A percentile compares a stretch with the other conserved stretches of the same genome.
phyloP scores from a whole-genome alignment of 1,140 invertebrate species.

The Rhizoglyphus robini region DNA sequence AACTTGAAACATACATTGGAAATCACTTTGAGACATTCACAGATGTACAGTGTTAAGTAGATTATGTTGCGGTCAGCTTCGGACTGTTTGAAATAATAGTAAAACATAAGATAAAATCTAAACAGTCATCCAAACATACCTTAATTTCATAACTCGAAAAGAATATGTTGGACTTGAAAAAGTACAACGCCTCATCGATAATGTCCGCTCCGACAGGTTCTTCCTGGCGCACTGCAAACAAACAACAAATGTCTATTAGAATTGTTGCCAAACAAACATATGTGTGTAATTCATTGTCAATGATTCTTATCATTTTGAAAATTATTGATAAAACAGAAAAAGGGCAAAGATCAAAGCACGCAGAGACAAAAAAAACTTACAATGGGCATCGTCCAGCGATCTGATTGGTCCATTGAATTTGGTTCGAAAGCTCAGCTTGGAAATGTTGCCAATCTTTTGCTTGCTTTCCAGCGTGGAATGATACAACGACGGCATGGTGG shows the following conservation, averaged over 20 bases:
- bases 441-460: slow-evolving; percentile 71
- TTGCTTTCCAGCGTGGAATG: slow-evolving; percentile 71
- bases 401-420: slow-evolving; percentile 75
- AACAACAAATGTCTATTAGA: too few species aligned
- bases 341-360: too few species aligned
- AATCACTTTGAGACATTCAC: slow-evolving; percentile 87
- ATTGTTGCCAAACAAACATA: too few species aligned
- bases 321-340: too few species aligned
- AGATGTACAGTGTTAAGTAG: slow-evolving; percentile 94
- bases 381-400: slow-evolving; percentile 22
- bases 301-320: too few species aligned
- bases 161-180: slow-evolving; percentile 97
- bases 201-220: slow-evolving; percentile 53
- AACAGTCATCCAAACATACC: slow-evolving; percentile 38
- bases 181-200: slow-evolving; percentile 92
- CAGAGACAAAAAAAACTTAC: too few species aligned
- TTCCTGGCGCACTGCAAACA: slow-evolving; percentile 7
- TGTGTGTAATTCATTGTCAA: too few species aligned
- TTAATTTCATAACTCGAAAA: slow-evolving; percentile 97
- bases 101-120: slow-evolving; percentile 25
- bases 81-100: slow-evolving; percentile 45
- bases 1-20: slow-evolving; percentile 47
- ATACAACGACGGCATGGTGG: slow-evolving; percentile 50
- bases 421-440: slow-evolving; percentile 72
- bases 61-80: slow-evolving; percentile 90